Conservation (phyloP, 2,888 invertebrate genomes). For the Drosophila melanosoma region DNA sequence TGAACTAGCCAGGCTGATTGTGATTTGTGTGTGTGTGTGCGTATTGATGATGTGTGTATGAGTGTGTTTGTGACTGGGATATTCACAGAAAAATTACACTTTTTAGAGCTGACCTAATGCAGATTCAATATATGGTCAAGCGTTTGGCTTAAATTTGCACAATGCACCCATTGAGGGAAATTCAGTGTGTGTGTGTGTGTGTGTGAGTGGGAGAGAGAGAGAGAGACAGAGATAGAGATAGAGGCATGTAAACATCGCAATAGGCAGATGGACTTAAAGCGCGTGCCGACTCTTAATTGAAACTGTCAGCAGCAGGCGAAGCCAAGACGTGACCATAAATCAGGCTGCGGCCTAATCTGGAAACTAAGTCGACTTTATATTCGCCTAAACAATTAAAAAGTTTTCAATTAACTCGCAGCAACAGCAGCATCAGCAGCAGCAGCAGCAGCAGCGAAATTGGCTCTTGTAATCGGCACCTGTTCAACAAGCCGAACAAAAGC, state of each 20-base stretch:
- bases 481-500: conserved; percentile 69
- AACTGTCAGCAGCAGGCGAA: conserved; percentile 73
- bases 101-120: conserved; percentile 43
- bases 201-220: neutral
- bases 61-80: conserved; percentile 20
- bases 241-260: neutral
- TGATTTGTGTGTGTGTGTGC: conserved; percentile 3
- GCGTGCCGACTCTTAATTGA: conserved; percentile 66
- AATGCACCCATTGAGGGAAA: conserved; percentile 18
- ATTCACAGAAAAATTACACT: conserved; percentile 55
- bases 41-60: conserved; percentile 11
- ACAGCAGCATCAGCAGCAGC: conserved; percentile 10
- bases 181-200: neutral
- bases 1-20: conserved; percentile 24
- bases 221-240: neutral
- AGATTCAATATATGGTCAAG: conserved; percentile 34
- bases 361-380: conserved; percentile 63
- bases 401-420: conserved; percentile 75
- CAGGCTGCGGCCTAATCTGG: conserved; percentile 43
- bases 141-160: conserved; percentile 36
- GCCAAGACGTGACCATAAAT: conserved; percentile 64
- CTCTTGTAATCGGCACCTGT: conserved; percentile 80
- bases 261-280: conserved; percentile 5
- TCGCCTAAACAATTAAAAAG: conserved; percentile 73
- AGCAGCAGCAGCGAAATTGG: conserved; percentile 58